A percentile compares a stretch with the other conserved stretches of the same genome.
These are phyloP conservation scores for Eledone cirrhosa DNA, from an alignment of 2,888 invertebrate species.

Conservation along the genomic window DNA sequence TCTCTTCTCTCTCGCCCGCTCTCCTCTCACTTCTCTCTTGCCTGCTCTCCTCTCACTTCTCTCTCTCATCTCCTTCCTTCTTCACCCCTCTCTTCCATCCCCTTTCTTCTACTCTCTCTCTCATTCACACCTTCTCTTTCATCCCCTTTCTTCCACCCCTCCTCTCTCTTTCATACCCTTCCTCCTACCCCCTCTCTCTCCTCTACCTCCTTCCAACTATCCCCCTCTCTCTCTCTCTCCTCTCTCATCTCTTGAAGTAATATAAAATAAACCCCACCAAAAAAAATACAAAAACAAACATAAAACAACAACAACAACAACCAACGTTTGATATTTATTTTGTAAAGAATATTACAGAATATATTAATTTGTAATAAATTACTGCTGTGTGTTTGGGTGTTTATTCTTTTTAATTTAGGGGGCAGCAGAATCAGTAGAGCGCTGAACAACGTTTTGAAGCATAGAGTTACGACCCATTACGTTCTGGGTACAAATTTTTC, in stretches of 20 bases:
- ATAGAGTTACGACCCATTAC: too few relatives aligned
- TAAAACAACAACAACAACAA: too few relatives aligned
- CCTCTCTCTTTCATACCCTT: not conserved
- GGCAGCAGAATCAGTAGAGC: too few relatives aligned
- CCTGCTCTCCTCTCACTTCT: not conserved
- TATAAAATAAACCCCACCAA: too few relatives aligned
- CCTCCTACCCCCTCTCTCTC: not conserved
- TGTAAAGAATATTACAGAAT: slow-evolving; percentile 21
- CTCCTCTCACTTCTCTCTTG: too few relatives aligned
- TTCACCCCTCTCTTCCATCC: too few relatives aligned
- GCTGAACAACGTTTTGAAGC: too few relatives aligned
- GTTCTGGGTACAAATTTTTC: too few relatives aligned
- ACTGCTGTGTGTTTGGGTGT: not conserved
- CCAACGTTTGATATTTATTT: not conserved
- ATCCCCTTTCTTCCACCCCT: not conserved
- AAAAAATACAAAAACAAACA: too few relatives aligned
- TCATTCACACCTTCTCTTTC: not conserved
- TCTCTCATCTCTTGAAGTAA: too few relatives aligned
- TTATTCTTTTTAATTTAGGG: not conserved
- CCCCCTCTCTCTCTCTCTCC: not conserved
- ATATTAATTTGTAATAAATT: slow-evolving; percentile 22
- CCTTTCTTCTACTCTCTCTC: too few relatives aligned
- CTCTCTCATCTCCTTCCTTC: not conserved
- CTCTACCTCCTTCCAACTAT: not conserved
- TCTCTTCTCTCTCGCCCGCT: too few relatives aligned